Evolutionary conservation across 1,140 invertebrate species (phyloP).

Genomic region (Phymastichus coffea): DNA sequence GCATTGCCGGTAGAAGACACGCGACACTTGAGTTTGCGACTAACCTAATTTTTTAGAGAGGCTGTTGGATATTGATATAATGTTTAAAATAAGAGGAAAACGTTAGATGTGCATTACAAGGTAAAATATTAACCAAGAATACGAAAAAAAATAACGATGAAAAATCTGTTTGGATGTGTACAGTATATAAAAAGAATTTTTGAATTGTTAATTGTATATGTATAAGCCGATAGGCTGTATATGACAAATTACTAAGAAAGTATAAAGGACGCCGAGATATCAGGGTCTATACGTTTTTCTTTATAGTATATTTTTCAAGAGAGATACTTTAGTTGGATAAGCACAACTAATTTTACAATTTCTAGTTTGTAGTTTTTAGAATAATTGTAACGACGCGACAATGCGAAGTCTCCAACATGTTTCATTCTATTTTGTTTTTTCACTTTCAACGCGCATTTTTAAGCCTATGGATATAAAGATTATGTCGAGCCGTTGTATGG

Average conservation of each 20-base stretch:
- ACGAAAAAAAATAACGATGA: slow-evolving; percentile 5
- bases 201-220: slow-evolving; percentile 31
- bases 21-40: neutral
- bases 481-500: slow-evolving; percentile 21
- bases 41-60: slow-evolving; percentile 8
- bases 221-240: slow-evolving; percentile 9
- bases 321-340: slow-evolving; percentile 8
- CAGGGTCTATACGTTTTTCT: slow-evolving; percentile 2
- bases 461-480: slow-evolving; percentile 9
- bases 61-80: slow-evolving; percentile 22
- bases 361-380: slow-evolving; percentile 11
- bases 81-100: slow-evolving; percentile 14
- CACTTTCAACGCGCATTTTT: slow-evolving; percentile 11
- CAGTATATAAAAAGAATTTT: slow-evolving; percentile 14
- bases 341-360: slow-evolving; percentile 21
- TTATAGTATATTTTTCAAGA: slow-evolving; percentile 20
- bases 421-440: no score
- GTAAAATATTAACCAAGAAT: no score
- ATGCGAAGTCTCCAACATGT: no score
- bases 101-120: slow-evolving; percentile 28
- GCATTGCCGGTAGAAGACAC: neutral
- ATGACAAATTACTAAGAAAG: neutral
- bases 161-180: slow-evolving; percentile 20
- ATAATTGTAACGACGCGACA: slow-evolving; percentile 8
- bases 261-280: neutral